Evolutionary conservation across 1,140 invertebrate species (phyloP).

Genomic region (Dolichoris vasculosae): DNA sequence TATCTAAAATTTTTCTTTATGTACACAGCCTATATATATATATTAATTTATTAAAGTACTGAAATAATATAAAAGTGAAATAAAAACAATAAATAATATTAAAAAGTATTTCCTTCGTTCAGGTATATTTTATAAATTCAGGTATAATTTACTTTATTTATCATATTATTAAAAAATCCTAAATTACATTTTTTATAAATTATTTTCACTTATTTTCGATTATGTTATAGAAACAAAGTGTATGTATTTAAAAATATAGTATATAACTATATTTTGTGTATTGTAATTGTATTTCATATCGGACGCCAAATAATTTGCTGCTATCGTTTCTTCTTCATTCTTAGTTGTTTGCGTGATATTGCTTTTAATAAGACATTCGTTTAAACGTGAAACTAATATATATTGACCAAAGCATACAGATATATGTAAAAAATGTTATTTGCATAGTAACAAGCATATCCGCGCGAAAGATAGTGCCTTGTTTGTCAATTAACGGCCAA

Average conservation of each 20-base stretch:
- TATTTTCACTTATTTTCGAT: no score
- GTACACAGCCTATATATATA: no score
- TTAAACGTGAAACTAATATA: background rate
- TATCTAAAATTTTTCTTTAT: no score
- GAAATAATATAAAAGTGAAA: no score
- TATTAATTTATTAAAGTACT: no score
- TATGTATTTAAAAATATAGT: background rate
- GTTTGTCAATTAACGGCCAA: slow-evolving; percentile 46
- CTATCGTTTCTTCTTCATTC: background rate
- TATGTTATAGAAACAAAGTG: no score
- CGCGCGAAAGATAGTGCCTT: slow-evolving; percentile 9
- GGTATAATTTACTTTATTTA: no score
- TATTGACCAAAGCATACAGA: background rate
- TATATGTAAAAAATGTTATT: slow-evolving; percentile 22
- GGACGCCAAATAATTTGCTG: background rate
- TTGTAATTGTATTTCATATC: background rate
- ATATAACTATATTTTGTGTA: background rate
- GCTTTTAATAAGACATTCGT: background rate
- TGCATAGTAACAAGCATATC: slow-evolving; percentile 51
- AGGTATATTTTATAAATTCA: no score
- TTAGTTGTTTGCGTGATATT: background rate
- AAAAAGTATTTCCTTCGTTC: no score
- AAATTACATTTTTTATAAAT: background rate
- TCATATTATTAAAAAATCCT: background rate
- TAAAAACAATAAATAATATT: no score